A percentile compares a stretch with the other conserved stretches of the same genome.
Conservation (phyloP, 2,888 invertebrate genomes). For the Eupithecia inturbata region DNA sequence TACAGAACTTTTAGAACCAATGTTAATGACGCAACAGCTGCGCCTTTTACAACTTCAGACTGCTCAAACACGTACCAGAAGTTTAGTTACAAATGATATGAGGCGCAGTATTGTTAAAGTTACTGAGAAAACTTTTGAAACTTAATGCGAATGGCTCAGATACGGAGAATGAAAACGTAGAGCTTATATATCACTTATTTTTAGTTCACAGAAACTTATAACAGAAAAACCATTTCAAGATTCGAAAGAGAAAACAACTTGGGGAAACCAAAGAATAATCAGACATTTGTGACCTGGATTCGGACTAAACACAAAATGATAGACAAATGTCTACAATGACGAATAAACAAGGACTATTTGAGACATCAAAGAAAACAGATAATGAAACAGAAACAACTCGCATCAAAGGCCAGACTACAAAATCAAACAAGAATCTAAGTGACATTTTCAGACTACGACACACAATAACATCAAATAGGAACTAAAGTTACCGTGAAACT, state of each 20-base stretch:
- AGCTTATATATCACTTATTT: conserved; percentile 10
- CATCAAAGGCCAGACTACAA: conserved; percentile 24
- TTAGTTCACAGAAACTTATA: conserved; percentile 9
- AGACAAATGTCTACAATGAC: not conserved
- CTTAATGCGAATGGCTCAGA: conserved; percentile 21
- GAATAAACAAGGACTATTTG: not conserved
- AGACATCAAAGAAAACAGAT: conserved; percentile 14
- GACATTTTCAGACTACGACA: conserved; percentile 19
- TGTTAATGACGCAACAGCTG: conserved; percentile 32
- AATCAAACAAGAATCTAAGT: conserved; percentile 18
- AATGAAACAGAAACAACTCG: conserved; percentile 21
- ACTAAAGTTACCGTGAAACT: conserved; percentile 9
- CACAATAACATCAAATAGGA: conserved; percentile 21
- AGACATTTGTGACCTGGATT: not conserved
- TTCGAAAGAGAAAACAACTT: not conserved
- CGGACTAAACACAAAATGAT: not conserved
- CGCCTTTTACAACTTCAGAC: conserved; percentile 20
- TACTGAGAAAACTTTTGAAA: conserved; percentile 27
- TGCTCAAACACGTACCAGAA: conserved; percentile 18
- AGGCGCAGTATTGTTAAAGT: conserved; percentile 32
- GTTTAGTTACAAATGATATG: conserved; percentile 34
- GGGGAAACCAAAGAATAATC: not conserved
- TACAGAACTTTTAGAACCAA: conserved; percentile 6
- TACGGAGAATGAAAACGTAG: conserved; percentile 18
- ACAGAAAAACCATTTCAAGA: not conserved